Base-by-base conservation (phyloP, 2,888 invertebrate genomes). In the Chouioia cunea region DNA sequence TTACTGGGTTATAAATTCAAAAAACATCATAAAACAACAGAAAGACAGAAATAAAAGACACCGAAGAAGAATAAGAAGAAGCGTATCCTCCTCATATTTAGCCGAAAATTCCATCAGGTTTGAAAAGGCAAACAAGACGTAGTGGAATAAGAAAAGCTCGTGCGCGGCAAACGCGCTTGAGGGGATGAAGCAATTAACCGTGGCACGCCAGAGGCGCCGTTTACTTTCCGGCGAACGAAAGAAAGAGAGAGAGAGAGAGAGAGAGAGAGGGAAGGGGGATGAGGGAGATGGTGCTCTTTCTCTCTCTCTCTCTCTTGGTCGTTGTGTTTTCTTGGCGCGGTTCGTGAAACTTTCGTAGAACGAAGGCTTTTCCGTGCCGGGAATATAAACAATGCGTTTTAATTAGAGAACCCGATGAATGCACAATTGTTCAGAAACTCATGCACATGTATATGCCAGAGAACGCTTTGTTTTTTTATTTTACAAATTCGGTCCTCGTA, bases 351-450 rank as follows among this genome's bases (percentile, higher is more conserved):
- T 36, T 52, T 22, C 20, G 20, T 18, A n/a, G 36, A 58, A n/a
- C n/a, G 58, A 46, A 70, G 52, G 63, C 73, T 73, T 62, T 63
- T 76, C 74, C 78, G 78, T 82, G 82, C 79, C 70, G 76, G 77
- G 83, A 83, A 83, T 83, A 83, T 81, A 82, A 82, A 83, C 82
- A 83, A 82, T 81, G 83, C 79, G 82, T 83, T 83, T 83, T 83
- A 83, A 83, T 83, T 83, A 83, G 82, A 80, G 77, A 75, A 76
- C 76, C 63, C 78, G 78, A 79, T 76, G 79, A 79, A 79, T 78
- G 78, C 76, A 70, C 77, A 78, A 79, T 79, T 77, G 77, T 75
- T 73, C 74, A 64, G 52, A 16, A 65, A 50, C 36, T 36, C 36
- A 36, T 12, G 36, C 36, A 36, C 10, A 36, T 12, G 27, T 27